Conservation (phyloP, 2,113 vertebrate genomes). For the Cygnus atratus region DNA sequence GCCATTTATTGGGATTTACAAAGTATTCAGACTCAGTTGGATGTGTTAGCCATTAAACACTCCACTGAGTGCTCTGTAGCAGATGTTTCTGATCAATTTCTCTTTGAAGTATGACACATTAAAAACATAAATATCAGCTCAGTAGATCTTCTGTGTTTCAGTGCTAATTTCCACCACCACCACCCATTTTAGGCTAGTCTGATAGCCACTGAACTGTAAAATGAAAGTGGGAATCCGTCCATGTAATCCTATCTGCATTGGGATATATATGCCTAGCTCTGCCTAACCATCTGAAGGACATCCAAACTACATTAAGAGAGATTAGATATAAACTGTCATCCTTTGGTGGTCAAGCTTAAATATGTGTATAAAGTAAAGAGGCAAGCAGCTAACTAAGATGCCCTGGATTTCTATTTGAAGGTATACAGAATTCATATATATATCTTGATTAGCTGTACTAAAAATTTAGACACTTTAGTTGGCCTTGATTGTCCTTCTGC, state of each 20-base stretch:
- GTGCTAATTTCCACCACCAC: neutral
- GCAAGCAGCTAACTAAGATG: neutral
- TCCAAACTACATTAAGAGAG: neutral
- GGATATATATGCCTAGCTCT: neutral
- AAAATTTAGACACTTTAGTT: neutral
- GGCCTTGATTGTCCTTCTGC: neutral
- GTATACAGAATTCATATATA: neutral
- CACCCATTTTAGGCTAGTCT: neutral
- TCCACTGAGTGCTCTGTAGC: neutral
- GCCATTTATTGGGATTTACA: neutral
- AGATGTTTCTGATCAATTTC: neutral
- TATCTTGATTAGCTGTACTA: neutral
- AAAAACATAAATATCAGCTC: neutral
- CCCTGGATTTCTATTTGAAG: neutral
- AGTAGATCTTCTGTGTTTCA: neutral
- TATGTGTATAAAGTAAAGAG: neutral
- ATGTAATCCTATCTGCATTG: neutral
- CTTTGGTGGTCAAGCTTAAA: neutral
- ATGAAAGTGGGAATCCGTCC: neutral
- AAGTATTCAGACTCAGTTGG: neutral
- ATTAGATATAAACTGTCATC: neutral
- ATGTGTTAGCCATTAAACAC: neutral
- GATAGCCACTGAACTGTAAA: neutral
- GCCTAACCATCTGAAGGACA: neutral
- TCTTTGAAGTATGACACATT: neutral